Evolutionary conservation across 92 coral and sea anemone species (phyloP).

Genomic region (Phenganax marumi): DNA sequence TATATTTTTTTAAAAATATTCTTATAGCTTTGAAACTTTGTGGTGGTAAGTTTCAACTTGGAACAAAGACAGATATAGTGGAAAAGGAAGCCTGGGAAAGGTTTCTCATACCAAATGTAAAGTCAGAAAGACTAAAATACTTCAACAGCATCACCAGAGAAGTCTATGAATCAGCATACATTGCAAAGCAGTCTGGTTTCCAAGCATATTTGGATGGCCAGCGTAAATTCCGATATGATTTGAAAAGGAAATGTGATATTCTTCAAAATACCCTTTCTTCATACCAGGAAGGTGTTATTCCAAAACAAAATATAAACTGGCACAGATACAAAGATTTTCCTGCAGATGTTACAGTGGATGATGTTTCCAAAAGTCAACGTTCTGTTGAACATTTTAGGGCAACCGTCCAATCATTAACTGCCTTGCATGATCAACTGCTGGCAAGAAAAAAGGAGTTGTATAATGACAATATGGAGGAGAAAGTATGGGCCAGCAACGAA

Average conservation of each 20-base stretch:
- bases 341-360: background rate
- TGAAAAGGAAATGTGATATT: constrained; percentile 12
- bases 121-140: constrained; percentile 26
- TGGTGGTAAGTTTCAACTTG: constrained; percentile 40
- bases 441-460: background rate
- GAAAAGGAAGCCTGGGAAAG: constrained; percentile 43
- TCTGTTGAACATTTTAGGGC: background rate
- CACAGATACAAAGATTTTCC: constrained; percentile 1
- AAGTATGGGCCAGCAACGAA: background rate
- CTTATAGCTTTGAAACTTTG: no score
- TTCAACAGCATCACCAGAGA: constrained; percentile 20
- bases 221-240: constrained; percentile 32
- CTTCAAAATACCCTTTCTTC: constrained; percentile 1
- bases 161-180: constrained; percentile 25
- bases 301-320: constrained; percentile 7
- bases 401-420: background rate
- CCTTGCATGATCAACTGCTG: background rate
- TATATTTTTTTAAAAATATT: no score
- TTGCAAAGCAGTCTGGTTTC: constrained; percentile 23
- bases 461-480: background rate
- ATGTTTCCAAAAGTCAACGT: background rate
- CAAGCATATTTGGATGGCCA: constrained; percentile 27
- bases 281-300: constrained; percentile 16
- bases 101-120: constrained; percentile 25
- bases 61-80: background rate